phyloP scores from a whole-genome alignment of 2,113 vertebrate genomes.

The Nipponia nippon region DNA sequence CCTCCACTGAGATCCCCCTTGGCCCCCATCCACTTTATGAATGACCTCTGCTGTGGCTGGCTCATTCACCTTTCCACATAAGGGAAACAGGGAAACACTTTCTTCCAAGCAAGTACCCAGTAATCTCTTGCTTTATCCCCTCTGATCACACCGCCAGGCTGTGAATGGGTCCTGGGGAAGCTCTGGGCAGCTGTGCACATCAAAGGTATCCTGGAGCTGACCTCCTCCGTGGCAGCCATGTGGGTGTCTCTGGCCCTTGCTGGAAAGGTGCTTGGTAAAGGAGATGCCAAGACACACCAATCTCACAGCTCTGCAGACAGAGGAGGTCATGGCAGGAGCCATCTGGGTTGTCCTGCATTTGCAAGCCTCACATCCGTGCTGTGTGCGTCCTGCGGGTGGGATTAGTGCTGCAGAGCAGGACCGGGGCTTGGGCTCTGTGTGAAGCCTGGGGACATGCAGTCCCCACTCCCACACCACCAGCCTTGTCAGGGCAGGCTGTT shows the following conservation, averaged over 20 bases:
- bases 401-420: neutral
- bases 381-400: fast-evolving
- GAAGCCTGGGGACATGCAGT: neutral
- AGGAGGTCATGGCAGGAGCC: neutral
- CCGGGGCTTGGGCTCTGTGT: neutral
- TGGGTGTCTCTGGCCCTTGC: fast-evolving
- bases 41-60: neutral
- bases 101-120: neutral
- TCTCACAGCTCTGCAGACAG: neutral
- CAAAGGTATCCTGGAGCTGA: neutral
- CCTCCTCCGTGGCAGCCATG: fast-evolving
- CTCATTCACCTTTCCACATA: neutral
- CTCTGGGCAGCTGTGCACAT: neutral
- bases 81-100: neutral
- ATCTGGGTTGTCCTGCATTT: fast-evolving
- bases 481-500: neutral
- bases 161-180: neutral
- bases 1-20: neutral
- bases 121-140: neutral
- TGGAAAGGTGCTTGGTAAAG: neutral
- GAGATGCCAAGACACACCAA: neutral
- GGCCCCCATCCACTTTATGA: neutral
- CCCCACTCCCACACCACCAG: too few species aligned
- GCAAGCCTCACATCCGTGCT: fast-evolving
- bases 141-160: fast-evolving